Conservation (phyloP, 2,113 vertebrate species). For the Poeciliopsis retropinna region DNA sequence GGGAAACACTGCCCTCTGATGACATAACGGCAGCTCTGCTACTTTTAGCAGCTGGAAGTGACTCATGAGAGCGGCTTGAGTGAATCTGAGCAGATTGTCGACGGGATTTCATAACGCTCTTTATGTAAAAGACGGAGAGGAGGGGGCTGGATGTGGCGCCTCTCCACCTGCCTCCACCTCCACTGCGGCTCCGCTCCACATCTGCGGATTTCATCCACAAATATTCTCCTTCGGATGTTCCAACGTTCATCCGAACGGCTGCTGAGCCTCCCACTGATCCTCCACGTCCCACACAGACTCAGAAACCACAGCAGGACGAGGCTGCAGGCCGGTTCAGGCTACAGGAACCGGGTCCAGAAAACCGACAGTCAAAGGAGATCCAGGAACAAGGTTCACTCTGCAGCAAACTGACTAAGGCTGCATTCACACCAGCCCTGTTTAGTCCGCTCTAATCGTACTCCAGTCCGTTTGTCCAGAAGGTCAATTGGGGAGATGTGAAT, state of each 20-base stretch:
- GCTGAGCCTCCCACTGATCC: background rate
- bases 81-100: conserved; percentile 32
- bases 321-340: too few species aligned
- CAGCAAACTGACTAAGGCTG: too few species aligned
- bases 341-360: background rate
- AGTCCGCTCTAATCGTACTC: too few species aligned
- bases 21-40: conserved; percentile 44
- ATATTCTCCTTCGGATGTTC: conserved; percentile 7
- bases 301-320: background rate
- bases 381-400: too few species aligned
- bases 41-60: conserved; percentile 52
- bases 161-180: conserved; percentile 22
- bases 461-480: too few species aligned
- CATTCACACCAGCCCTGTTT: too few species aligned
- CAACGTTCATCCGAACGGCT: too few species aligned
- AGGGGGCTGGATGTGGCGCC: conserved; percentile 26
- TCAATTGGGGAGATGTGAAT: too few species aligned
- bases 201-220: conserved; percentile 16
- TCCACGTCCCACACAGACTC: background rate
- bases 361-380: background rate
- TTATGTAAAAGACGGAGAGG: conserved; percentile 36
- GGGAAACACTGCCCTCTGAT: conserved; percentile 23
- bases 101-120: conserved; percentile 54
- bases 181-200: conserved; percentile 23
- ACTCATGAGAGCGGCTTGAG: conserved; percentile 36